Base-by-base conservation (phyloP, 2,888 invertebrate species). In the Orthonychiurus folsomi region DNA sequence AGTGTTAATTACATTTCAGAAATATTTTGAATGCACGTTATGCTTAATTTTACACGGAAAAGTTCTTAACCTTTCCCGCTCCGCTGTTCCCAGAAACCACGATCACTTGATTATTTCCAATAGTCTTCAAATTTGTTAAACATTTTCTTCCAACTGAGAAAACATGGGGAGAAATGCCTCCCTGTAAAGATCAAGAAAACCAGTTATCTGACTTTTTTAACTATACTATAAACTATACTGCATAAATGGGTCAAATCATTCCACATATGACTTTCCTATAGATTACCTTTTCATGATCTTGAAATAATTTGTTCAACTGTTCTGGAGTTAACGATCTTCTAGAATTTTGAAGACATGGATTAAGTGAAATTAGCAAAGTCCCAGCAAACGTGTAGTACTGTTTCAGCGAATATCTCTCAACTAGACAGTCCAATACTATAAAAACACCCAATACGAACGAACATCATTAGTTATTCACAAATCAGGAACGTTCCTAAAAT, bases 371-470 rank as follows among this genome's bases (percentile, higher is more conserved):
- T n/a, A 71, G 58, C 2, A 71, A 63, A 24, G 65, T 59, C 18
- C 70, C 70, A n/a, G 69, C 70, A 50, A 66, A 69, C 12, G 70
- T 70, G 20, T 67, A 67, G 37, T 61, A 69, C 37, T 64, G 52
- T 12, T 62, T 53, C 9, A 48, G 52, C 20, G 60, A 37, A 47
- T 63, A 70, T 47, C 70, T 24, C 47, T 69, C 63, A 2, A 64
- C 23, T 9, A 70, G 26, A 37, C 70, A 70, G 24, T 65, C 65
- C 24, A 70, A 47, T 15, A 69, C 70, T 70, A 15, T 3, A 61
- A 12, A 23, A 50, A 58, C 23, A 60, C 20, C 37, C 21, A 48
- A n/a, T 9, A 52, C n/a, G n/a, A 25, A 27, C 20, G 20, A 20
- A 12, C n/a, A 21, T 52, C n/a, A 12, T 37, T 37, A 37, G 15